These are phyloP conservation scores for Etheostoma spectabile DNA, from an alignment of 2,113 vertebrate genomes.

Conservation along the genomic window DNA sequence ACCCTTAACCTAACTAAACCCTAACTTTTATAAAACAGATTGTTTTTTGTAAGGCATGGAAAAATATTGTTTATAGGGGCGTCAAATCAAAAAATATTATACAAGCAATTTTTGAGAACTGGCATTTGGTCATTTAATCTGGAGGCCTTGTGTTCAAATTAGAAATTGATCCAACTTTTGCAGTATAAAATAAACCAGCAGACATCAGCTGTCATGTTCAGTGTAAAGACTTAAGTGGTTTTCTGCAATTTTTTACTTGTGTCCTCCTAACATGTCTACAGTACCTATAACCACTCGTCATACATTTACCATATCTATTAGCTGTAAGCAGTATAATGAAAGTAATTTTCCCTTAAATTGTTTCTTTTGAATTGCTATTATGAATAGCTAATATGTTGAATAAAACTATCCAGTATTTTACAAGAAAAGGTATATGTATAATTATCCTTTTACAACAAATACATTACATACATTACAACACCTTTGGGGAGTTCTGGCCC, in stretches of 20 bases:
- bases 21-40: neutral
- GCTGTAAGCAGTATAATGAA: neutral
- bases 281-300: neutral
- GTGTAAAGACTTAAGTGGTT: neutral
- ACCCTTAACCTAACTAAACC: neutral
- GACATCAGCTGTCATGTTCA: neutral
- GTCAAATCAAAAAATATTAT: neutral
- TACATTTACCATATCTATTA: neutral
- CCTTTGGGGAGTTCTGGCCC: neutral
- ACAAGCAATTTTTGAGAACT: neutral
- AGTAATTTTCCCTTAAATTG: neutral
- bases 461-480: neutral
- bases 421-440: neutral
- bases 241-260: neutral
- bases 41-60: neutral
- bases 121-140: no score
- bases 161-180: no score
- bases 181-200: neutral
- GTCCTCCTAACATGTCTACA: neutral
- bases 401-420: neutral
- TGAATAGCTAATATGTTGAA: no score
- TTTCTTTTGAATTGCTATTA: neutral
- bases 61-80: neutral
- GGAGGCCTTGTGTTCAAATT: no score
- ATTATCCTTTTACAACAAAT: neutral